Evolutionary conservation across 2,888 invertebrate species (phyloP).

Genomic region (Lithophane socia): DNA sequence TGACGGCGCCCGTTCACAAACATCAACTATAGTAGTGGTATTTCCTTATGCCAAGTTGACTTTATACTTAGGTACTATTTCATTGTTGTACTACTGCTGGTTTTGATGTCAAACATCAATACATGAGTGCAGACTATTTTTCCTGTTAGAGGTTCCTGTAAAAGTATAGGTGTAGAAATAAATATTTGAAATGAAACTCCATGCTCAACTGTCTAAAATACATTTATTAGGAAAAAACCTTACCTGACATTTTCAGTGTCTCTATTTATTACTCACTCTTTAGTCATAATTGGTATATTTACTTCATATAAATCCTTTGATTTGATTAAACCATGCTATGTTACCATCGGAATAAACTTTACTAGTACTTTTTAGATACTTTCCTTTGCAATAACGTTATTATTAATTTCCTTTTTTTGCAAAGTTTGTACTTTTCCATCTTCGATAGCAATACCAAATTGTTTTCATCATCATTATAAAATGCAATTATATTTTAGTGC

Average conservation of each 20-base stretch:
- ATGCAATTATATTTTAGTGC: conserved; percentile 4
- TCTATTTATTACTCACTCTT: conserved; percentile 5
- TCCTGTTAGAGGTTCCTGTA: no score
- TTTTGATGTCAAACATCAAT: no score
- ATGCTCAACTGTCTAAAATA: no score
- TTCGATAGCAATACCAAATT: background rate
- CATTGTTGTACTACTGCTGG: no score
- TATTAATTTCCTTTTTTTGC: conserved; percentile 3
- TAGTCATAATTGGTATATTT: background rate
- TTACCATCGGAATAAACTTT: background rate
- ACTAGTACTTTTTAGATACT: background rate
- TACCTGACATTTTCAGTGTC: no score
- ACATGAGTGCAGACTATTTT: no score
- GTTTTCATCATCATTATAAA: conserved; percentile 23
- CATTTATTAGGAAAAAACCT: no score
- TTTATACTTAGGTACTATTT: background rate
- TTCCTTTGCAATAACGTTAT: conserved; percentile 2
- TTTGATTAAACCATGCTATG: background rate
- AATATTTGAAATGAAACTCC: no score
- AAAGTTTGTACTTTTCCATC: background rate
- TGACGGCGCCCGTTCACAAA: no score
- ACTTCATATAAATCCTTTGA: background rate
- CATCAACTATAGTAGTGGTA: no score
- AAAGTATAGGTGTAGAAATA: no score
- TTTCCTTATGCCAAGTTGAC: background rate